A percentile compares a stretch with the other conserved stretches of the same genome.
These are phyloP conservation scores for Laticauda laticaudata DNA, from an alignment of 2,113 vertebrate species.

Conservation along the genomic window DNA sequence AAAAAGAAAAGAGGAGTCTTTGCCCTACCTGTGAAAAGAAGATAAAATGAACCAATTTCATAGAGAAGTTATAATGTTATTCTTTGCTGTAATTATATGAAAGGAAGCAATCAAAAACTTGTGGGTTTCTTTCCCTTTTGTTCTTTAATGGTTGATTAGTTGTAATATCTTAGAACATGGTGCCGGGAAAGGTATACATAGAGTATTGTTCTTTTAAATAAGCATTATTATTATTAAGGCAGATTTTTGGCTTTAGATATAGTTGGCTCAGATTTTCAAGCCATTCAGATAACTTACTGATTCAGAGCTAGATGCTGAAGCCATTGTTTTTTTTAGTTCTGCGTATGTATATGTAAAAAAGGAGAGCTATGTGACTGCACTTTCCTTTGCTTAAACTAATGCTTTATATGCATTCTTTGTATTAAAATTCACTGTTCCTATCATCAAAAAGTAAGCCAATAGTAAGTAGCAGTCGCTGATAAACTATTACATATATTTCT, in stretches of 20 bases:
- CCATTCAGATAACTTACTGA: neutral
- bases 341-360: neutral
- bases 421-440: slow-evolving; percentile 31
- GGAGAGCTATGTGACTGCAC: neutral
- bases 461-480: slow-evolving; percentile 37
- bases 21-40: neutral
- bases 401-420: slow-evolving; percentile 34
- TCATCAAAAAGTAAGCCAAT: slow-evolving; percentile 43
- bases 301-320: slow-evolving; percentile 30
- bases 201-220: neutral
- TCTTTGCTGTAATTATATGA: neutral
- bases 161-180: neutral
- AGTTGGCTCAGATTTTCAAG: slow-evolving; percentile 19
- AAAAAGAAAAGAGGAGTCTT: slow-evolving; percentile 16
- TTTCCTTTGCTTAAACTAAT: slow-evolving; percentile 39
- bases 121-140: neutral
- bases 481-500: slow-evolving; percentile 41
- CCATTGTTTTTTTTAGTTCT: neutral
- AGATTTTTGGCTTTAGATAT: slow-evolving; percentile 29
- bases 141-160: slow-evolving; percentile 26
- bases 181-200: neutral
- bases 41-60: slow-evolving; percentile 4
- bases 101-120: slow-evolving; percentile 15
- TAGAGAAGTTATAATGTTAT: neutral
- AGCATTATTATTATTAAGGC: slow-evolving; percentile 10